A percentile compares a stretch with the other conserved stretches of the same genome.
phyloP scores from a whole-genome alignment of 2,888 invertebrate genomes.

The Caenorhabditis sp. region DNA sequence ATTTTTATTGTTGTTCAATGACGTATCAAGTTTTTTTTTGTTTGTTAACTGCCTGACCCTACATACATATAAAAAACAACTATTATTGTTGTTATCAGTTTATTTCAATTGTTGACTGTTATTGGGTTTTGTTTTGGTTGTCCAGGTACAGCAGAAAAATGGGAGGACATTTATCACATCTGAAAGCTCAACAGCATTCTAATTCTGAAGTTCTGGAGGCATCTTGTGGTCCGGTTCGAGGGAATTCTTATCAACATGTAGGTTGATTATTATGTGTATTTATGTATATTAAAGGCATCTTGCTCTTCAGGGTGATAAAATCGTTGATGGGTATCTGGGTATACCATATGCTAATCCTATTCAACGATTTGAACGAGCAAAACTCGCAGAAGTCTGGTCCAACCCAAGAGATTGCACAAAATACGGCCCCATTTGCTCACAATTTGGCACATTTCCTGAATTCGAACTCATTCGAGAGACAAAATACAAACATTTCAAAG shows the following conservation, averaged over 20 bases:
- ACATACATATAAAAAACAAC: too few species aligned
- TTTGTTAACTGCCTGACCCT: too few species aligned
- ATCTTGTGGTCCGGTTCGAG: constrained; percentile 3
- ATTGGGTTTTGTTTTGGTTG: too few species aligned
- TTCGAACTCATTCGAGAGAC: too few species aligned
- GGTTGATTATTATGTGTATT: not conserved
- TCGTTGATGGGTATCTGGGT: constrained; percentile 28
- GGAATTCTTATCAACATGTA: not conserved
- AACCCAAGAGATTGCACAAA: constrained; percentile 39
- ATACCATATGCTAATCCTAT: constrained; percentile 27
- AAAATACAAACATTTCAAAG: too few species aligned
- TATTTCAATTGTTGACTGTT: too few species aligned
- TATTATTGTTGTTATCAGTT: too few species aligned
- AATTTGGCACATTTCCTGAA: too few species aligned
- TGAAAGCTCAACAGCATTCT: not conserved
- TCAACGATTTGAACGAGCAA: constrained; percentile 44
- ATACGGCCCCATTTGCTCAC: constrained; percentile 39
- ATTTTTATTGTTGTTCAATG: too few species aligned
- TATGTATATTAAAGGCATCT: not conserved
- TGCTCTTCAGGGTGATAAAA: constrained; percentile 3
- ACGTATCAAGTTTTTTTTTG: too few species aligned
- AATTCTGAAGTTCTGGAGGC: constrained; percentile 3
- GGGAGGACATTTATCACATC: constrained; percentile 6
- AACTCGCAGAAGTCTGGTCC: constrained; percentile 38
- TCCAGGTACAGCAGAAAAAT: too few species aligned